Evolutionary conservation across 2,888 invertebrate species (phyloP).

Genomic region (Quadroppia sp.): DNA sequence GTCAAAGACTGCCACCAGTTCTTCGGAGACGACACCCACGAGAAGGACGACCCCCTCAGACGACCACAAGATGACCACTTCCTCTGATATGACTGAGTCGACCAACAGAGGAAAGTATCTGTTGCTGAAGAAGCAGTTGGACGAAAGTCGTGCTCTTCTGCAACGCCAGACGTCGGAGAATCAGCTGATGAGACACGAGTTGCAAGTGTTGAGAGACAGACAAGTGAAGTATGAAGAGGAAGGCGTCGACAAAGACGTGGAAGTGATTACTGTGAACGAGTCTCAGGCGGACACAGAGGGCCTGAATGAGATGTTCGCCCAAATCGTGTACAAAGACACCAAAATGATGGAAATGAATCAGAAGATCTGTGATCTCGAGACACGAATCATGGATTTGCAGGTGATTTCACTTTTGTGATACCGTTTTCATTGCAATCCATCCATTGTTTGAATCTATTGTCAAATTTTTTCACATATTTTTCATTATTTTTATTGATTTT

Average conservation of each 20-base stretch:
- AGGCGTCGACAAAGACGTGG: constrained; percentile 2
- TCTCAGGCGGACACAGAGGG: too few species aligned
- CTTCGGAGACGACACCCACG: neutral
- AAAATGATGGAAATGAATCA: constrained; percentile 64
- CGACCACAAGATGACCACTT: neutral
- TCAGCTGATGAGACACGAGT: constrained; percentile 46
- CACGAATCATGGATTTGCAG: constrained; percentile 69
- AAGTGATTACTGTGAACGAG: neutral
- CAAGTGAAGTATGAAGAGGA: constrained; percentile 3
- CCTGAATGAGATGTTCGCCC: constrained; percentile 55
- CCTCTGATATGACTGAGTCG: constrained; percentile 47
- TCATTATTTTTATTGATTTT: too few species aligned
- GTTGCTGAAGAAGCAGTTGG: constrained; percentile 52
- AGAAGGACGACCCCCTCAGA: neutral
- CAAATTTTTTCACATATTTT: too few species aligned
- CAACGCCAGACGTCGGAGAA: constrained; percentile 48
- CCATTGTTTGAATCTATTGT: neutral
- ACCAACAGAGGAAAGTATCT: constrained; percentile 51
- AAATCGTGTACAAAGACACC: constrained; percentile 62
- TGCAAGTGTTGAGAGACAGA: constrained; percentile 48
- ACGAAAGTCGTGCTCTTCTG: constrained; percentile 49
- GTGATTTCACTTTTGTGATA: neutral
- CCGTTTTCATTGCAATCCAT: too few species aligned
- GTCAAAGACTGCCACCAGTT: neutral
- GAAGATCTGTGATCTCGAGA: constrained; percentile 69